Evolutionary conservation across 2,797 vertebrate genomes (phyloP).

Genomic region (Rhinella marina): DNA sequence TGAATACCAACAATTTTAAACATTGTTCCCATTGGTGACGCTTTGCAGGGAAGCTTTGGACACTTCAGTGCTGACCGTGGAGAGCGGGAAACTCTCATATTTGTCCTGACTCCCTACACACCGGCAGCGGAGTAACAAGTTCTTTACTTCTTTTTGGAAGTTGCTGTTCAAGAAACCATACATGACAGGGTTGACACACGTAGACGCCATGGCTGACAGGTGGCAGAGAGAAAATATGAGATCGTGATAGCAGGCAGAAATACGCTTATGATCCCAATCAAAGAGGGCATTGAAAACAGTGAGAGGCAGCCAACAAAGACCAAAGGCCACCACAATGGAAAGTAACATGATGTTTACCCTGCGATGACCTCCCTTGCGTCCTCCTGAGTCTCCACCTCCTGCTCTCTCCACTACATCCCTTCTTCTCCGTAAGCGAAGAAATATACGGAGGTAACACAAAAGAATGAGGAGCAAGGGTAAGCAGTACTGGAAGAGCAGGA

Average conservation of each 20-base stretch:
- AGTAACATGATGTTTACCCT: conserved; percentile 82
- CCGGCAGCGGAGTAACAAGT: conserved; percentile 77
- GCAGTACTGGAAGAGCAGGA: conserved; percentile 83
- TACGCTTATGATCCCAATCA: conserved; percentile 82
- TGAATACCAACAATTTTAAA: conserved; percentile 8
- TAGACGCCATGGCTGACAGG: conserved; percentile 82
- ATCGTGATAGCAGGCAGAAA: conserved; percentile 78
- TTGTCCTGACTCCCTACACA: conserved; percentile 76
- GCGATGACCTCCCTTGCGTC: conserved; percentile 71
- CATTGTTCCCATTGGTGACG: conserved; percentile 56
- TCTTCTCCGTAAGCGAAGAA: conserved; percentile 79
- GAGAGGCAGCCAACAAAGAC: conserved; percentile 82
- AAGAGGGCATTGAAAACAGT: conserved; percentile 83
- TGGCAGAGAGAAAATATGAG: conserved; percentile 85
- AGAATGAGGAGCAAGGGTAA: conserved; percentile 79
- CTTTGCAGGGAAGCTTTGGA: conserved; percentile 78
- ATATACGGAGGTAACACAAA: conserved; percentile 82
- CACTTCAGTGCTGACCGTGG: conserved; percentile 83
- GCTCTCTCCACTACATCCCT: conserved; percentile 82
- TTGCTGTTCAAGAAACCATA: conserved; percentile 88
- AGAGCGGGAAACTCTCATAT: conserved; percentile 84
- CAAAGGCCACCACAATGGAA: conserved; percentile 80
- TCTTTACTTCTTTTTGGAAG: conserved; percentile 84
- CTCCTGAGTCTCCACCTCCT: conserved; percentile 66
- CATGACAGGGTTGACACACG: conserved; percentile 85